Base-by-base conservation (phyloP, 2,888 invertebrate species). In the Acanthosoma haemorrhoidale region DNA sequence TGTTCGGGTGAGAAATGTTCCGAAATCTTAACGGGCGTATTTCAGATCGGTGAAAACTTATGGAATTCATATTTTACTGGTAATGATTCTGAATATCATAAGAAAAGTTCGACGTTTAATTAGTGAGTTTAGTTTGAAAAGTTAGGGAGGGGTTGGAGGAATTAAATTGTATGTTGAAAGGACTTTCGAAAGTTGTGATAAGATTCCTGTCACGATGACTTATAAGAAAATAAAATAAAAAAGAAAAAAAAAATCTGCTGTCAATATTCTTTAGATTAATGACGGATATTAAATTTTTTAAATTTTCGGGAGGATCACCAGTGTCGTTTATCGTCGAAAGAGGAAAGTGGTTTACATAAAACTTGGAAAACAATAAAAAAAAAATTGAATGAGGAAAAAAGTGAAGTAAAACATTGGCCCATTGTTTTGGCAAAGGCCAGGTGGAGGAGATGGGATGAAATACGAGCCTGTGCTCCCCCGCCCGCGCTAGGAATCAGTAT, bases 31-130 rank as follows among this genome's bases (percentile, higher is more conserved):
- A 25, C 6, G 51, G n/a, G 29, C 51, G 51, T 18, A 51, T 25
- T 51, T 51, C 51, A 25, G 29, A 51, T n/a, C 25, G 25, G 13
- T 51, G 29, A 25, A 51, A 25, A 51, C 51, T 51, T 51, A 51
- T 21, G 25, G 18, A 51, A 51, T 51, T 51, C 51, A 51, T 25
- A 51, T 51, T 25, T 51, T 51, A 25, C 25, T n/a, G 51, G 29
- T 51, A 51, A 51, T 25, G 25, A 51, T 13, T 51, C 25, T n/a
- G 25, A 51, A 51, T 51, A 51, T 51, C 51, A 51, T 51, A 51
- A 51, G 51, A 51, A 51, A 51, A 51, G 51, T 51, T 51, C 51
- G 51, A 51, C 51, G 51, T 51, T 51, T 51, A 51, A 51, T 51
- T 51, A 51, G 51, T 51, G n/a, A 51, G 51, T 25, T 51, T 51